Evolutionary conservation across 2,113 vertebrate species (phyloP), one percentile per base, ranked within the genome.

Genomic region (Pterocles gutturalis): DNA sequence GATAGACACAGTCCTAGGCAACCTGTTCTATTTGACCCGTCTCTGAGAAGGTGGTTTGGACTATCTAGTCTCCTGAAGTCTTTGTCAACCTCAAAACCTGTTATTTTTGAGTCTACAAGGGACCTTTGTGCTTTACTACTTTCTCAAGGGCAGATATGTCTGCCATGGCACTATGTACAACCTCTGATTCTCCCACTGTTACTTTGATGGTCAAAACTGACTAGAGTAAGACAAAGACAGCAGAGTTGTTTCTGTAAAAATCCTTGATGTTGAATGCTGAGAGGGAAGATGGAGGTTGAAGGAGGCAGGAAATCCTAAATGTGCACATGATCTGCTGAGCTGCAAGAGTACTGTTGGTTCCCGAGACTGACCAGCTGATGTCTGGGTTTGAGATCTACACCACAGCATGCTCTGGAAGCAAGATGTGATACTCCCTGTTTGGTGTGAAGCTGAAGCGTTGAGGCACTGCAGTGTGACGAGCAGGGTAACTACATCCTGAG

Each of bases 391-490:
- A 61, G n/a, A 60, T 19, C 43, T 60, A 31, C 15, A 2, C 9
- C 41, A 6, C 0, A 11, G 20, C 5, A 1, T 26, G 20, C 20
- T 19, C 33, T 53, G 61, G 57, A 38, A 38, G 48, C 34, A 60
- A 43, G 36, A 6, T 36, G 17, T 38, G 54, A 20, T 45, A 48
- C 49, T 31, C 28, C 15, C 20, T 61, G 5, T 24, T 54, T 22
- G 31, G 14, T 18, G 48, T 13, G 31, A 14, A 70, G 72, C 18
- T 62, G 67, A 53, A 64, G n/a, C 16, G 57, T 26, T 4, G 13
- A 41, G 48, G 25, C 21, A 41, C 34, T n/a, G 25, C 34, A 61
- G 12, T 0, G 0, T 2, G 0, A 20, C 61, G 33, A 46, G 22
- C 16, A n/a, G 15, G 16, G 17, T 28, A 46, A 33, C n/a, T 48